Base-by-base conservation (phyloP, 2,888 invertebrate species). In the Lycocerus yunnanus region DNA sequence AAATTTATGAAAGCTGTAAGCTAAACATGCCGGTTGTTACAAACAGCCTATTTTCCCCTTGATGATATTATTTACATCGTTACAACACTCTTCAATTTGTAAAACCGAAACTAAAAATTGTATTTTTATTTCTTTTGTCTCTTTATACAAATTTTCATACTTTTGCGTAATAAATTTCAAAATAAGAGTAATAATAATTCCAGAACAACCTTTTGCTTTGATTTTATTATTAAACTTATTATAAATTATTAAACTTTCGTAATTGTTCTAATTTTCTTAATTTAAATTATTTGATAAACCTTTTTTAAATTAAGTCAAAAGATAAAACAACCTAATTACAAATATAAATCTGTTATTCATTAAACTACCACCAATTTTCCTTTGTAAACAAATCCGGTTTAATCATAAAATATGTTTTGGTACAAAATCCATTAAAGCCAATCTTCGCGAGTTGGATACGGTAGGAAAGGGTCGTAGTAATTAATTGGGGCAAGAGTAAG, bases 391-490 rank as follows among this genome's bases (percentile, higher is more conserved):
- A 77, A 77, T 75, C 74, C 71, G 66, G 75, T 69, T 72, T 75
- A 77, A 77, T 75, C 72, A 77, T 77, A 77, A 75, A 77, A 75
- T 77, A 74, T 75, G 77, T 77, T 76, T 76, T 74, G 73, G 78
- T 73, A 74, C 76, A 76, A 74, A 78, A 76, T 78, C 78, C 78
- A 78, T 78, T 76, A 78, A 76, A 76, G 76, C 74, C 76, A 78
- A 76, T 78, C 77, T 78, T 74, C 76, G 70, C 76, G 76, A 69
- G 78, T 69, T 65, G 69, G 72, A 73, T 74, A 72, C 76, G 73
- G 75, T 71, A 72, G 77, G 72, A 78, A 69, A 72, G 76, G 78
- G 73, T 76, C 71, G 75, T 69, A 60, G 76, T 78, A 78, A 78
- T 78, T 78, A 78, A 78, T 78, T 78, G 78, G 74, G 76, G 68